Evolutionary conservation across 2,888 invertebrate genomes (phyloP).

Genomic region (Luperina nickerlii): DNA sequence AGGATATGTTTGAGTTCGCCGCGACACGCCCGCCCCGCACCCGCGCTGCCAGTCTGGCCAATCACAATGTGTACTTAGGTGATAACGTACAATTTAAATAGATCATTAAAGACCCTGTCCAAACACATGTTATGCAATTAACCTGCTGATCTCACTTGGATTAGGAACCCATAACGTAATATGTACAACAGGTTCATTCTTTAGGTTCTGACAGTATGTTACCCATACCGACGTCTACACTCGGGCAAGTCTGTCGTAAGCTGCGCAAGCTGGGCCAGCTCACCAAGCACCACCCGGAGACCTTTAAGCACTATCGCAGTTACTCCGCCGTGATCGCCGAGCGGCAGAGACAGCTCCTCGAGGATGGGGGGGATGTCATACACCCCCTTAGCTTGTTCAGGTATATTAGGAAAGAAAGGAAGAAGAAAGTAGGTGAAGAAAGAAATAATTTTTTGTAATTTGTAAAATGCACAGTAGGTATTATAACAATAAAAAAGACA

Average conservation of each 20-base stretch:
- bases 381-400: slow-evolving; percentile 80
- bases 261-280: slow-evolving; percentile 71
- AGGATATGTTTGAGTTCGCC: too few species aligned
- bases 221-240: slow-evolving; percentile 48
- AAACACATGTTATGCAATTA: not conserved
- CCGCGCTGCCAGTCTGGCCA: too few species aligned
- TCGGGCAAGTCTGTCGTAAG: slow-evolving; percentile 47
- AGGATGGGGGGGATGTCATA: slow-evolving; percentile 69
- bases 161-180: not conserved
- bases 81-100: not conserved
- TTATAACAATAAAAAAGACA: not conserved
- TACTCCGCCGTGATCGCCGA: slow-evolving; percentile 77
- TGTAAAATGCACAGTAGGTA: not conserved
- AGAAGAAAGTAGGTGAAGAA: not conserved
- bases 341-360: slow-evolving; percentile 72
- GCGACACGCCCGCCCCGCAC: too few species aligned
- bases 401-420: slow-evolving; percentile 57
- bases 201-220: slow-evolving; percentile 76
- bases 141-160: not conserved
- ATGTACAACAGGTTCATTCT: slow-evolving; percentile 3
- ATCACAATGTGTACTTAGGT: not conserved
- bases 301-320: slow-evolving; percentile 74
- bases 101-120: not conserved
- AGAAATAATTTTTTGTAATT: not conserved
- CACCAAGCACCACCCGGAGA: slow-evolving; percentile 75